These are phyloP conservation scores for Ptiloglossa arizonensis DNA, from an alignment of 1,140 invertebrate species.

Conservation along the genomic window DNA sequence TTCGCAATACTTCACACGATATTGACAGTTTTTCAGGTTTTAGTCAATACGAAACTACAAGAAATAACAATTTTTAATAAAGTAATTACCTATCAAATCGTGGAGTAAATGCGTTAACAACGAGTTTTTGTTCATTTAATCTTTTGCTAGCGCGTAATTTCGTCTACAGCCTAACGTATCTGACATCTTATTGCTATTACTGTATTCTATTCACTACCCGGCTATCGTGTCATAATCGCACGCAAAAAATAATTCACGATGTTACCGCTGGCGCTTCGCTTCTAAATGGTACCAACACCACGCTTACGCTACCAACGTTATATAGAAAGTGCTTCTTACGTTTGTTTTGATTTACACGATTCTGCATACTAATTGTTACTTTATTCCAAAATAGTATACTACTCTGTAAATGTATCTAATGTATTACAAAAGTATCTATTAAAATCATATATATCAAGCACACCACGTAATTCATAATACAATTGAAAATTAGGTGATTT, in stretches of 20 bases:
- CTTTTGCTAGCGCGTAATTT: conserved; percentile 3
- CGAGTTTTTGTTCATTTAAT: conserved; percentile 10
- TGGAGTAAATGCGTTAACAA: neutral
- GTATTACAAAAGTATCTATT: too few relatives aligned
- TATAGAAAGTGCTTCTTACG: too few relatives aligned
- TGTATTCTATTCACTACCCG: conserved; percentile 32
- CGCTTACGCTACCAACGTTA: conserved; percentile 7
- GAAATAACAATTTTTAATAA: neutral
- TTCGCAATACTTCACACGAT: neutral
- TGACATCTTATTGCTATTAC: conserved; percentile 36
- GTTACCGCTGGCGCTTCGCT: conserved; percentile 7
- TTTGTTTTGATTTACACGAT: neutral
- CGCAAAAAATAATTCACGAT: conserved; percentile 34
- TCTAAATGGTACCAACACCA: conserved; percentile 4
- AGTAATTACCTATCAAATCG: conserved; percentile 34
- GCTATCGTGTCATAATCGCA: conserved; percentile 30
- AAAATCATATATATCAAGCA: too few relatives aligned
- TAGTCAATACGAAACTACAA: neutral
- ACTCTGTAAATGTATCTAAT: too few relatives aligned
- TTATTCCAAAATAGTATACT: neutral
- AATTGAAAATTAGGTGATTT: too few relatives aligned
- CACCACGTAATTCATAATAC: too few relatives aligned
- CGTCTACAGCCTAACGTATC: conserved; percentile 5
- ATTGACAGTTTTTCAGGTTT: neutral
- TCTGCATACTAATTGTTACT: neutral